Base-by-base conservation (phyloP, 2,113 vertebrate species). In the Amazona guildingii region DNA sequence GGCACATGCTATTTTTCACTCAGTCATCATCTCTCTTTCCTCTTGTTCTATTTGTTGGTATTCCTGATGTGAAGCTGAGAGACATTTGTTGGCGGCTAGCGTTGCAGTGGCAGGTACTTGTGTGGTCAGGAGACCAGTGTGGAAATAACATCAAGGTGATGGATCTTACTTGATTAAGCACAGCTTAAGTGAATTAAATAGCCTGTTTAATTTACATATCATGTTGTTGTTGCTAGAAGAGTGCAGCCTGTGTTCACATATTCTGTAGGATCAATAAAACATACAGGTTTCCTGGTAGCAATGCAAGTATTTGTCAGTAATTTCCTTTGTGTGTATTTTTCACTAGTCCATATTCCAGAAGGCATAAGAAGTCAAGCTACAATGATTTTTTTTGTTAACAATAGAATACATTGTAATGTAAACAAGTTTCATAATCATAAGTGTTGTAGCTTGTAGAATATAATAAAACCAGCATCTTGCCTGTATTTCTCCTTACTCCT, bases 81-180 rank as follows among this genome's bases (percentile, higher is more conserved):
- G 35, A 15, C 3, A 3, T 64, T 55, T 77, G 51, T 33, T 2
- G 2, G 66, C 41, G 63, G 70, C 55, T 48, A 68, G 37, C 0
- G 0, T 37, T 2, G 2, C 67, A 44, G 67, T 6, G 5, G 35
- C 28, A 27, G 35, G 49, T 63, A 33, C 31, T 44, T 31, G 12
- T 3, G 0, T 3, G 9, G 44, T 27, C 64, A 52, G 76, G 48
- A 62, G 67, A 29, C 33, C 84, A 11, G 33, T 9, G 11, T 6
- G 7, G 62, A 70, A 87, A 19, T 54, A 73, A 51, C 15, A 75
- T 64, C 39, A 55, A 64, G n/a, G 41, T 39, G 43, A 55, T 37
- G 10, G 51, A 23, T 64, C 43, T 74, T 55, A 43, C 31, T 59
- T 80, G 25, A 44, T 81, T 41, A 74, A 86, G 44, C 21, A n/a